Base-by-base conservation (phyloP, 2,113 vertebrate genomes). In the Gopherus flavomarginatus region DNA sequence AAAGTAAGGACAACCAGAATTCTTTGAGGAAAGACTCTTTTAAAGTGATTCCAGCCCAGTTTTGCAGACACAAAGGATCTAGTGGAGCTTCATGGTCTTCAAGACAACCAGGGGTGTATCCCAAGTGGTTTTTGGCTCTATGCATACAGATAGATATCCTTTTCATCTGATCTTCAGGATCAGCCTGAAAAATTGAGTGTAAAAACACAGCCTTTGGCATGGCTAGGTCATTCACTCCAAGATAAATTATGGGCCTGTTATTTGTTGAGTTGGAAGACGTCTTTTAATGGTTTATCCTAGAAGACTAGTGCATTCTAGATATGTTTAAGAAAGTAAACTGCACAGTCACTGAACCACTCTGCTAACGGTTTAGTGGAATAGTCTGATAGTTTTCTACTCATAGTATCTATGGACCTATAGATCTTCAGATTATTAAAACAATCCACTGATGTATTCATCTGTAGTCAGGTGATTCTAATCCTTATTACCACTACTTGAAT, bases 81-180 rank as follows among this genome's bases (percentile, higher is more conserved):
- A 22, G 89, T 94, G 83, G 42, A 82, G 52, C 88, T 96, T 91
- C 84, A 11, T 87, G 14, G 77, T 96, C 57, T 94, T 93, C 83
- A 89, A 77, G 82, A 85, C 89, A 93, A 16, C 12, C 1, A 1
- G 81, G 72, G 86, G 87, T 90, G 93, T 82, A 89, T 94, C 35
- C 27, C 72, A 92, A 62, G 22, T 53, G 35, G 31, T 31, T 17
- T 95, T 92, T 86, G 6, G 1, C 90, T 88, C 94, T 95, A 49
- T 38, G 79, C 54, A 38, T 93, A 92, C 86, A 69, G 92, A 72
- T 65, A 62, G 78, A 57, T 19, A 19, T 92, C 38, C 94, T 91
- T 38, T 84, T 84, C 77, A 87, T 13, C 19, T 93, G 29, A 86
- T 86, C 81, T 94, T 90, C 56, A 81, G 53, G 92, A 7, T 7